Evolutionary conservation across 2,888 invertebrate genomes (phyloP).

Genomic region (Caenorhabditis macrosperma): DNA sequence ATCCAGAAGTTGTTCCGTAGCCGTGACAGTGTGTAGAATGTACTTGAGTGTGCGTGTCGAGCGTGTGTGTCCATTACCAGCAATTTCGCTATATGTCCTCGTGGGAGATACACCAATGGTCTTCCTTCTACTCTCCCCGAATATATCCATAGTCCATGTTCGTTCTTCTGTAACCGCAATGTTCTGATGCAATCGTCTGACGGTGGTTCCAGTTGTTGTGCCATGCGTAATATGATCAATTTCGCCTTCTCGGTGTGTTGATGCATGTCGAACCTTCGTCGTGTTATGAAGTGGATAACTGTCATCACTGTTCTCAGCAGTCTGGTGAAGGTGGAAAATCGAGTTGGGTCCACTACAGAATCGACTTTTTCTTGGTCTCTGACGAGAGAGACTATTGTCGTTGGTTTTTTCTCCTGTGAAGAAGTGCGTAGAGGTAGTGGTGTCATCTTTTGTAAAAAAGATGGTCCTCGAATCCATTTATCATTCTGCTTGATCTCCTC

Average conservation of each 20-base stretch:
- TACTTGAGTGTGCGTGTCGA: constrained; percentile 1
- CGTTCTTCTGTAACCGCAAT: not conserved
- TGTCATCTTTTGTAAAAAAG: not conserved
- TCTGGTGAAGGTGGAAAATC: constrained; percentile 11
- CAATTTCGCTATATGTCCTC: not conserved
- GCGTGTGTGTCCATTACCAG: not conserved
- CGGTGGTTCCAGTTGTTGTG: constrained; percentile 20
- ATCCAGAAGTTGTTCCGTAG: constrained; percentile 76
- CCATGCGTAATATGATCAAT: not conserved
- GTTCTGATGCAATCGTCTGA: not conserved
- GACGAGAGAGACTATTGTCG: not conserved
- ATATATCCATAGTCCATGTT: not conserved
- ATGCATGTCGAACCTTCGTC: not conserved
- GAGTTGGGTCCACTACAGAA: not conserved
- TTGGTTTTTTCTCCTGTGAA: not conserved
- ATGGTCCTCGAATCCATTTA: constrained; percentile 14
- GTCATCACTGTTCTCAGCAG: constrained; percentile 10
- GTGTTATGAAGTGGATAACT: constrained; percentile 1
- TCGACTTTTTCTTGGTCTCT: too few relatives aligned
- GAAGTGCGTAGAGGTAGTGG: constrained; percentile 10
- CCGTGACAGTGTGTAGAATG: constrained; percentile 49
- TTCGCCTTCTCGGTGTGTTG: not conserved
- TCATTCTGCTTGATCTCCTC: not conserved
- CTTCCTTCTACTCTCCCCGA: not conserved
- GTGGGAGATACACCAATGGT: constrained; percentile 2